Percentiles rank a stretch among this genome's conserved stretches.
Conservation (phyloP, 2,888 invertebrate genomes). For the Trachelus troglodyta region DNA sequence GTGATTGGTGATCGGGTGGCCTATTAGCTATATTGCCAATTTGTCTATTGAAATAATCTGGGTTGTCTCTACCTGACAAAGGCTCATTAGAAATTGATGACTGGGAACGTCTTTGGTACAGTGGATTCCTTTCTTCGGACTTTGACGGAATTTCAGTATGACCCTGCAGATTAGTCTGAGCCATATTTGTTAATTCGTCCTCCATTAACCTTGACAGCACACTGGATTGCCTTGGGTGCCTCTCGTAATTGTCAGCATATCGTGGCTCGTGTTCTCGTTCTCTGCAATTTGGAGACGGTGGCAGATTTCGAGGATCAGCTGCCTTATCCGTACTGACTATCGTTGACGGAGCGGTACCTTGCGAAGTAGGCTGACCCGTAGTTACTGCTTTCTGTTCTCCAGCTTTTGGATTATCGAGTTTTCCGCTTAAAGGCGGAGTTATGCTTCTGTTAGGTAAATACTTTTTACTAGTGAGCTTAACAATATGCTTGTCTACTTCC, state of each 20-base stretch:
- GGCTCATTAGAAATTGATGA: not conserved
- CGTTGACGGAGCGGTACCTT: not conserved
- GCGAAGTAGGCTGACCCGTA: slow-evolving; percentile 8
- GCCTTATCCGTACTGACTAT: slow-evolving; percentile 24
- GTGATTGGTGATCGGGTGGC: not conserved
- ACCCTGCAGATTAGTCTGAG: slow-evolving; percentile 12
- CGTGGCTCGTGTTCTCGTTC: slow-evolving; percentile 36
- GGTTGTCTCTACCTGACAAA: slow-evolving; percentile 12
- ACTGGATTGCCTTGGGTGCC: slow-evolving; percentile 43
- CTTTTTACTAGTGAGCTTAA: slow-evolving; percentile 39
- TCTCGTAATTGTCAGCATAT: slow-evolving; percentile 56
- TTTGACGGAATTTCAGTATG: slow-evolving; percentile 4
- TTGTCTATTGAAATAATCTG: slow-evolving; percentile 13
- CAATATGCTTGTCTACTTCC: slow-evolving; percentile 53
- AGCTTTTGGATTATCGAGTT: slow-evolving; percentile 12
- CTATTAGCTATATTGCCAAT: not conserved
- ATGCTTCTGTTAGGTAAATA: slow-evolving; percentile 9
- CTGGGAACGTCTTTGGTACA: slow-evolving; percentile 17
- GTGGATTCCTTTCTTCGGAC: slow-evolving; percentile 12
- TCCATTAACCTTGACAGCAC: slow-evolving; percentile 12
- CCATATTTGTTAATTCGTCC: slow-evolving; percentile 14
- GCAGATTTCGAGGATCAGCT: slow-evolving; percentile 28
- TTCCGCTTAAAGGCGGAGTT: slow-evolving; percentile 7
- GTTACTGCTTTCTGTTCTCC: slow-evolving; percentile 4
- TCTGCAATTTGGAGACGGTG: slow-evolving; percentile 32